phyloP scores from a whole-genome alignment of 2,797 vertebrate genomes.

The Danio kyathit region DNA sequence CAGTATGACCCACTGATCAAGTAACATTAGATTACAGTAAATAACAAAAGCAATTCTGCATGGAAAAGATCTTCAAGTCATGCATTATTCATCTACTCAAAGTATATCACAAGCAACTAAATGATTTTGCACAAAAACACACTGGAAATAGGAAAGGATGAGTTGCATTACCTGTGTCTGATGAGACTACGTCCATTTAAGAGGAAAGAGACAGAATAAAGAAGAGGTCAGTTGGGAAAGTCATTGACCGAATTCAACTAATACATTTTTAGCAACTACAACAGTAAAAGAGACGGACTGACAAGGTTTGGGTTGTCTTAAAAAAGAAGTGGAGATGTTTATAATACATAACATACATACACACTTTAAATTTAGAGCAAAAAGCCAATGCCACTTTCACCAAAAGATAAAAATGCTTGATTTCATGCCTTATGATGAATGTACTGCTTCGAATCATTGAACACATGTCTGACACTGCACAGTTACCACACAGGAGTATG shows the following conservation, averaged over 20 bases:
- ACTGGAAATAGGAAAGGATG: constrained; percentile 67
- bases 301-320: not conserved
- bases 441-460: not conserved
- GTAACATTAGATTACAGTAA: not conserved
- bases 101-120: constrained; percentile 25
- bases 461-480: not conserved
- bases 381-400: not conserved
- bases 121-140: constrained; percentile 36
- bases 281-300: not conserved
- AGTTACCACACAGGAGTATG: not conserved
- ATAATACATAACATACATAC: not conserved
- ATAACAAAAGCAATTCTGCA: not conserved
- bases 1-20: not conserved
- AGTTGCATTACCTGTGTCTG: constrained; percentile 87
- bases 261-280: not conserved
- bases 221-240: constrained; percentile 43
- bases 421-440: not conserved
- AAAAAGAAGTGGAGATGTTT: not conserved
- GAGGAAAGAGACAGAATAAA: constrained; percentile 69
- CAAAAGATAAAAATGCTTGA: not conserved
- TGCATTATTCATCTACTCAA: constrained; percentile 25
- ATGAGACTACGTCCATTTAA: constrained; percentile 82
- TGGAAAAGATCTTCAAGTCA: constrained; percentile 1
- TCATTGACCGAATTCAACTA: constrained; percentile 31
- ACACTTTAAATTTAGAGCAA: not conserved